Evolutionary conservation across 1,140 invertebrate genomes (phyloP).

Genomic region (Leptopilina boulardi): DNA sequence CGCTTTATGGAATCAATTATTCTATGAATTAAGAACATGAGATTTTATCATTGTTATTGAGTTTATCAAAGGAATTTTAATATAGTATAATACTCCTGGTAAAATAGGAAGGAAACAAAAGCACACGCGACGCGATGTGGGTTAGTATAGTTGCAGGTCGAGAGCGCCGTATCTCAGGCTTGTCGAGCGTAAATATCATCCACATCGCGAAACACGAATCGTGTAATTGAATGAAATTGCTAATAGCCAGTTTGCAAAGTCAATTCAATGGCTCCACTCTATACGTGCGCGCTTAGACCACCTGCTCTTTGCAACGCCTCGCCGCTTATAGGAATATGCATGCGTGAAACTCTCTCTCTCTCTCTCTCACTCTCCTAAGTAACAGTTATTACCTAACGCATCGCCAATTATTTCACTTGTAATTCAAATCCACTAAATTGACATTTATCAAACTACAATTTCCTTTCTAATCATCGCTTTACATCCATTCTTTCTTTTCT

Average conservation of each 20-base stretch:
- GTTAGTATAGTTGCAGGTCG: constrained; percentile 56
- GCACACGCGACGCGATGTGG: constrained; percentile 44
- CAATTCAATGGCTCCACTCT: constrained; percentile 58
- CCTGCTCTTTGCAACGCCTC: constrained; percentile 58
- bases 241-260: constrained; percentile 61
- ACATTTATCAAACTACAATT: background rate
- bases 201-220: constrained; percentile 63
- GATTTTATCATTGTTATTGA: constrained; percentile 19
- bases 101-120: constrained; percentile 13
- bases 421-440: background rate
- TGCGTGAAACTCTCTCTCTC: constrained; percentile 55
- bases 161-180: constrained; percentile 50
- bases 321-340: constrained; percentile 50
- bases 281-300: constrained; percentile 54
- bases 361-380: constrained; percentile 53
- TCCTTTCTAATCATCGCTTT: background rate
- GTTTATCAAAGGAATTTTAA: background rate
- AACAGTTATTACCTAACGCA: constrained; percentile 59
- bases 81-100: background rate
- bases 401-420: constrained; percentile 33
- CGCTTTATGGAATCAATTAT: background rate
- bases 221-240: constrained; percentile 67
- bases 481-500: background rate
- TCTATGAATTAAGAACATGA: background rate
- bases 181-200: constrained; percentile 66